Conservation (phyloP, 2,888 invertebrate genomes). For the Miltochrista miniata region DNA sequence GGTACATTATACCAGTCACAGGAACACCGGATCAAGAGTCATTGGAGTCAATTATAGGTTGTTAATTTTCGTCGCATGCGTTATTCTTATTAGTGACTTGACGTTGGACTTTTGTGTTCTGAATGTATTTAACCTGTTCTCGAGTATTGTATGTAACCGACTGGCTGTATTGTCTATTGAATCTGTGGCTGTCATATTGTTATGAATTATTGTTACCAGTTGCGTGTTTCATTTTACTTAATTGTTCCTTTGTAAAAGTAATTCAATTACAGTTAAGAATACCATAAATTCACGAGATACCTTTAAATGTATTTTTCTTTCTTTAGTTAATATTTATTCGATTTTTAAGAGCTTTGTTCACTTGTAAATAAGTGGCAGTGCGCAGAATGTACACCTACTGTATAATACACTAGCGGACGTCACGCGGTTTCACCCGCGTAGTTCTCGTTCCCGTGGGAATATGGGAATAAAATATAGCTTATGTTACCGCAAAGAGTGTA, state of each 20-base stretch:
- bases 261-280: too few relatives aligned
- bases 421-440: too few relatives aligned
- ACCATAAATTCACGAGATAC: too few relatives aligned
- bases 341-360: too few relatives aligned
- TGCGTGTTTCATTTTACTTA: background rate
- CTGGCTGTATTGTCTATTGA: background rate
- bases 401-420: too few relatives aligned
- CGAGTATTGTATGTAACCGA: constrained; percentile 3
- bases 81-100: constrained; percentile 17
- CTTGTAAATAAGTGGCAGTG: too few relatives aligned
- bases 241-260: background rate
- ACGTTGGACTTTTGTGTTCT: constrained; percentile 12
- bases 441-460: too few relatives aligned
- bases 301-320: background rate
- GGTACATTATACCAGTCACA: constrained; percentile 51
- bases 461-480: too few relatives aligned
- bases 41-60: constrained; percentile 57
- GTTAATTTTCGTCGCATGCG: constrained; percentile 43
- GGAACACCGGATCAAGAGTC: constrained; percentile 56
- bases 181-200: background rate
- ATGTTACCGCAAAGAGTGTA: too few relatives aligned
- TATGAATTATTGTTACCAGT: background rate
- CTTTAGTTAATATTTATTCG: too few relatives aligned
- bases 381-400: too few relatives aligned
- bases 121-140: constrained; percentile 21